Conservation (phyloP, 2,888 invertebrate genomes). For the Idaea straminata region DNA sequence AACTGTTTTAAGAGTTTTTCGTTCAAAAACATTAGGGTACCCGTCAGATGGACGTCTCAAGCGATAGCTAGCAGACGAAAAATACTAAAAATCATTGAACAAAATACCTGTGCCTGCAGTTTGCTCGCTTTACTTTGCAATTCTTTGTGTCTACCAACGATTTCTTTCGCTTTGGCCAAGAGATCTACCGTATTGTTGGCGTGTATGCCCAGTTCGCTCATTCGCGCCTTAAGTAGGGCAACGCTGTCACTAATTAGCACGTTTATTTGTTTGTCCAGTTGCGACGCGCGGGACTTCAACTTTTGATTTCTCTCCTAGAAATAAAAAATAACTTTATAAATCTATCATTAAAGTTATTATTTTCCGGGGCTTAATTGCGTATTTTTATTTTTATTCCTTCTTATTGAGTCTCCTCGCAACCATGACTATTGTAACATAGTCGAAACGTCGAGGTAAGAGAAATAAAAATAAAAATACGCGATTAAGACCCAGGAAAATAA, state of each 20-base stretch:
- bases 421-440: too few species aligned
- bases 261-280: constrained; percentile 95
- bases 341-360: not conserved
- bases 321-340: not conserved
- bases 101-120: constrained; percentile 88
- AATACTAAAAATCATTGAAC: constrained; percentile 7
- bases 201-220: constrained; percentile 95
- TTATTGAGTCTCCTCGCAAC: too few species aligned
- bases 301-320: constrained; percentile 88
- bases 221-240: constrained; percentile 90
- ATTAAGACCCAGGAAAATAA: not conserved
- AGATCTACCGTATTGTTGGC: constrained; percentile 92
- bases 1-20: not conserved
- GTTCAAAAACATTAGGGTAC: constrained; percentile 9
- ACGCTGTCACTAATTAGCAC: constrained; percentile 96
- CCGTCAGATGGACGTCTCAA: constrained; percentile 3
- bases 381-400: not conserved
- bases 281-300: constrained; percentile 90
- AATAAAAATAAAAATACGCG: too few species aligned
- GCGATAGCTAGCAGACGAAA: not conserved
- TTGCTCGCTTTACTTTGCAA: constrained; percentile 93
- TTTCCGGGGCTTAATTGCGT: not conserved
- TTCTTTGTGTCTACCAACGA: constrained; percentile 95
- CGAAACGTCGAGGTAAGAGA: too few species aligned
- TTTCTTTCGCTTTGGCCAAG: constrained; percentile 93